Evolutionary conservation across 1,140 invertebrate species (phyloP), one percentile per base, ranked within the genome.

Genomic region (Penaeus chinensis): DNA sequence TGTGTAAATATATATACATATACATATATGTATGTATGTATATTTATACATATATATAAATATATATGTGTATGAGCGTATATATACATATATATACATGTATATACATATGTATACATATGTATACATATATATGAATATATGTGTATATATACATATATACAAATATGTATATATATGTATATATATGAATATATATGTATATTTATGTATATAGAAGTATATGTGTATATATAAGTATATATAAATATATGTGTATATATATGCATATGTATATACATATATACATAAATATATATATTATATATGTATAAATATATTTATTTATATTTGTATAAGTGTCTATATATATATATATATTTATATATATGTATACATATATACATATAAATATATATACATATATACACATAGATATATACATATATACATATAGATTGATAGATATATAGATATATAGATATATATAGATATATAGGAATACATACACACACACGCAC

Each of bases 401-500:
- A 32, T 32, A 32, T 32, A 32, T 32, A 32, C 2, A 32, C 2
- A 32, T 32, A 32, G 0, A 32, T 32, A 32, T 32, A 32, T 32
- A 32, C 24, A 71, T 71, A 22, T 71, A 71, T 71, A 71, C 24
- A n/a, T 71, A n/a, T 71, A n/a, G n/a, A n/a, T n/a, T n/a, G n/a
- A n/a, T n/a, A n/a, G n/a, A n/a, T 71, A n/a, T 71, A 71, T n/a
- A n/a, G 18, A 71, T 71, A 71, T 71, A 71, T 71, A 71, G 1
- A 71, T 71, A 71, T 71, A 71, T 71, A 71, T 71, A 71, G 8
- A 69, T 69, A 69, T 19, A 19, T 69, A 69, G 0, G 27, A 27
- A 71, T 74, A 74, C 32, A 74, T 32, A 74, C 10, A 74, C 3
- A 24, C 8, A 74, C 27, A 20, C 32, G 32, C 27, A n/a, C 18